Conservation (phyloP, 2,888 invertebrate genomes). For the Periphyllus acericola region DNA sequence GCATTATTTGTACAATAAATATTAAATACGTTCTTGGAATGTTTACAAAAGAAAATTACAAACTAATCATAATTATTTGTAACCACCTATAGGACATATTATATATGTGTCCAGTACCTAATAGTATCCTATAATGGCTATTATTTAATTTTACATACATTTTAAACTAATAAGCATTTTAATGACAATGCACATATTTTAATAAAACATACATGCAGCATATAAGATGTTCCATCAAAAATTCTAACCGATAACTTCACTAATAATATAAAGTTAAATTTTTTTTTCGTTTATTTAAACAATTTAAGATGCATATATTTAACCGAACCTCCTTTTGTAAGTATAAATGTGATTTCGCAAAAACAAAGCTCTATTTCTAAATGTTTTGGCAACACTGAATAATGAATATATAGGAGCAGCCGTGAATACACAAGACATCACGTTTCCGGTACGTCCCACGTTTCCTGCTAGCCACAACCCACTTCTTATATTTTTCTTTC, state of each 20-base stretch:
- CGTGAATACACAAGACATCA: conserved; percentile 32
- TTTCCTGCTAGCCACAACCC: conserved; percentile 46
- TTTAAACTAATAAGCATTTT: not conserved
- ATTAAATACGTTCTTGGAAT: not conserved
- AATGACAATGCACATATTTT: too few relatives aligned
- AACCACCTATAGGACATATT: not conserved
- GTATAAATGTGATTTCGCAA: not conserved
- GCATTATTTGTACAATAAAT: not conserved
- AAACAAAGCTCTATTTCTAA: conserved; percentile 33
- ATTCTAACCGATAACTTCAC: too few relatives aligned
- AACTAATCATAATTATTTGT: conserved; percentile 12
- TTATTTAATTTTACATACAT: not conserved
- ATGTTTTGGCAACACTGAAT: conserved; percentile 56
- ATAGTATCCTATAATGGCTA: not conserved
- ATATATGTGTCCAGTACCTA: not conserved
- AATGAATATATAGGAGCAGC: conserved; percentile 42
- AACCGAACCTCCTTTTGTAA: not conserved
- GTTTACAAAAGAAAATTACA: conserved; percentile 20
- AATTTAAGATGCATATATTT: not conserved
- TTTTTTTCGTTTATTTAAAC: not conserved
- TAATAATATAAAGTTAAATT: too few relatives aligned
- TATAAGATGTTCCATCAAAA: too few relatives aligned
- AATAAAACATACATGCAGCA: too few relatives aligned
- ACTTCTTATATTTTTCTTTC: conserved; percentile 26
- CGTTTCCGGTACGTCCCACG: conserved; percentile 61